Evolutionary conservation across 2,113 vertebrate species (phyloP).

Genomic region (Phylloscopus trochiloides): DNA sequence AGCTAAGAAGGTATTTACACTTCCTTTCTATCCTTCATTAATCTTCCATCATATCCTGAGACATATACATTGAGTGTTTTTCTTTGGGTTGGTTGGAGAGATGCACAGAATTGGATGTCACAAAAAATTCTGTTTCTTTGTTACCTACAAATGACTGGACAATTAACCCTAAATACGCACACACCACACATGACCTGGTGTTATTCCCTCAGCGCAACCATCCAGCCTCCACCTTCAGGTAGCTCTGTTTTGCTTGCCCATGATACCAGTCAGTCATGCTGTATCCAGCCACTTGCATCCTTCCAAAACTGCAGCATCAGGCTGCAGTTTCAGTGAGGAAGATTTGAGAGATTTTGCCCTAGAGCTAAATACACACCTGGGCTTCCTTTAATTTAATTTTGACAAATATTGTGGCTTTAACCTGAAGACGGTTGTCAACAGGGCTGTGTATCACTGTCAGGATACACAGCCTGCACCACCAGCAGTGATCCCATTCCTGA

Average conservation of each 20-base stretch:
- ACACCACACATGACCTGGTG: neutral
- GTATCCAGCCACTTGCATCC: fast-evolving
- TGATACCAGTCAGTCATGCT: neutral
- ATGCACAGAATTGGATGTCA: neutral
- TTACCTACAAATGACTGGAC: neutral
- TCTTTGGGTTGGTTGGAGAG: neutral
- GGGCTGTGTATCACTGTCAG: neutral
- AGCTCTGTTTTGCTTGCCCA: neutral
- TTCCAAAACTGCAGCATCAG: neutral
- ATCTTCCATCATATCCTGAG: neutral
- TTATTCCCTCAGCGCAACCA: neutral
- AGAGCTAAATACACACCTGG: neutral
- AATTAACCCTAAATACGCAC: neutral
- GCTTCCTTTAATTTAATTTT: neutral
- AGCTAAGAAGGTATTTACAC: neutral
- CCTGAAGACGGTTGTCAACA: neutral
- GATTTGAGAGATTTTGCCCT: neutral
- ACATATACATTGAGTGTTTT: neutral
- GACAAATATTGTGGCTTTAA: neutral
- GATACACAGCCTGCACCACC: neutral
- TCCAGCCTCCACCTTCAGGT: neutral
- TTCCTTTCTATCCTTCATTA: neutral
- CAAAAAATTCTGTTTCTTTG: neutral
- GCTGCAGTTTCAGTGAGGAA: neutral
- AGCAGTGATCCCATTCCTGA: neutral